Percentiles rank a stretch among this genome's conserved stretches.
Conservation (phyloP, 1,140 invertebrate genomes). For the Melipona quadrifasciata region DNA sequence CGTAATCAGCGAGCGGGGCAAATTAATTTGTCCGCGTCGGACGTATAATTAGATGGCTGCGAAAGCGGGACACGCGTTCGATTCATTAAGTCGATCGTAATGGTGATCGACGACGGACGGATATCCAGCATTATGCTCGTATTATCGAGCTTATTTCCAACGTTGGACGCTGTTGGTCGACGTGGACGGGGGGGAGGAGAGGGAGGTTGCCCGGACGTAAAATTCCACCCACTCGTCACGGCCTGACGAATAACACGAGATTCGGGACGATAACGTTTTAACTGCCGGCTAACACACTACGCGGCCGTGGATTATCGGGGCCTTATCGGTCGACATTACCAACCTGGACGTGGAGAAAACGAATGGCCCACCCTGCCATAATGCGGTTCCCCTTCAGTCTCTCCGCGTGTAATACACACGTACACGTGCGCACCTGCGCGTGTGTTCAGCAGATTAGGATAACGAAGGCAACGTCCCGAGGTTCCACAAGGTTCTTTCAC, state of each 20-base stretch:
- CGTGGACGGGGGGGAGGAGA: neutral
- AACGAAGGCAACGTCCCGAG: slow-evolving; percentile 40
- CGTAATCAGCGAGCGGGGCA: slow-evolving; percentile 43
- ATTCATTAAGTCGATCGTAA: slow-evolving; percentile 59
- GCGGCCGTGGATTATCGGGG: slow-evolving; percentile 50
- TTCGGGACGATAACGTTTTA: slow-evolving; percentile 64
- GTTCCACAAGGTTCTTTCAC: slow-evolving; percentile 34
- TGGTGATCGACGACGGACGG: slow-evolving; percentile 11
- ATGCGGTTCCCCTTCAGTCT: slow-evolving; percentile 35
- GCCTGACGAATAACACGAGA: slow-evolving; percentile 67
- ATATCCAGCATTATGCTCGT: slow-evolving; percentile 30
- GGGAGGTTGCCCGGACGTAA: slow-evolving; percentile 36
- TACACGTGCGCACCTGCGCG: neutral
- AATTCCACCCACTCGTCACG: slow-evolving; percentile 69
- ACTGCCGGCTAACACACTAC: slow-evolving; percentile 62
- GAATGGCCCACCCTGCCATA: slow-evolving; percentile 58
- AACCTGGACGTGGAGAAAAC: slow-evolving; percentile 51
- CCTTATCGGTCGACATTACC: slow-evolving; percentile 65
- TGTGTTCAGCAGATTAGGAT: slow-evolving; percentile 50
- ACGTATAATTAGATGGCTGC: slow-evolving; percentile 29
- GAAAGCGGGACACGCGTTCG: slow-evolving; percentile 23
- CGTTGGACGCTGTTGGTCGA: too few relatives aligned
- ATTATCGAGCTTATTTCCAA: slow-evolving; percentile 47
- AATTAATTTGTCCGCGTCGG: slow-evolving; percentile 58
- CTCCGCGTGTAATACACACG: neutral